Conservation (phyloP, 2,113 vertebrate genomes). For the Clupea harengus region DNA sequence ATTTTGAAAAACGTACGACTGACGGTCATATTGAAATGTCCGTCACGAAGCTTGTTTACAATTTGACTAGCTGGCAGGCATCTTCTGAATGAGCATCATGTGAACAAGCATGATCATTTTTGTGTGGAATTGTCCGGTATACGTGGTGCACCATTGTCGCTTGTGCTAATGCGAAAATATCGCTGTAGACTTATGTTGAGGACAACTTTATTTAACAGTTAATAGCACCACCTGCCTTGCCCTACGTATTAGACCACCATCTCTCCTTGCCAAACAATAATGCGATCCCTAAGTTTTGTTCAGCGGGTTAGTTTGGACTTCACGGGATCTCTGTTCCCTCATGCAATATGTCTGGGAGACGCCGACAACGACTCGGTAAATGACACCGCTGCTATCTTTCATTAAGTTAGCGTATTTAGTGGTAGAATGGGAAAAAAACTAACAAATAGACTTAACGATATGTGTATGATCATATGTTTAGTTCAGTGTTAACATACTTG, state of each 20-base stretch:
- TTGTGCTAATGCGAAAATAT: background rate
- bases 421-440: no score
- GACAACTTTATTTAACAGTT: background rate
- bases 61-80: background rate
- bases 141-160: background rate
- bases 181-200: background rate
- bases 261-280: conserved; percentile 40
- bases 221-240: background rate
- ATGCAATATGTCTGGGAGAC: conserved; percentile 89
- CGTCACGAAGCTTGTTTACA: background rate
- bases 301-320: conserved; percentile 89
- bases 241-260: no score
- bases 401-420: no score
- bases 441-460: no score
- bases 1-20: background rate
- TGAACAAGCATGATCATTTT: background rate
- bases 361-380: conserved; percentile 89
- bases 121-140: background rate
- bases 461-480: no score
- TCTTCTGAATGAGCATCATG: background rate
- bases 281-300: conserved; percentile 89
- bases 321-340: conserved; percentile 86
- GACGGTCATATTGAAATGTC: background rate
- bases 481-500: no score
- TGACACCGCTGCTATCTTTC: background rate